phyloP scores from a whole-genome alignment of 2,113 vertebrate genomes.

The Bambusicola thoracicus region DNA sequence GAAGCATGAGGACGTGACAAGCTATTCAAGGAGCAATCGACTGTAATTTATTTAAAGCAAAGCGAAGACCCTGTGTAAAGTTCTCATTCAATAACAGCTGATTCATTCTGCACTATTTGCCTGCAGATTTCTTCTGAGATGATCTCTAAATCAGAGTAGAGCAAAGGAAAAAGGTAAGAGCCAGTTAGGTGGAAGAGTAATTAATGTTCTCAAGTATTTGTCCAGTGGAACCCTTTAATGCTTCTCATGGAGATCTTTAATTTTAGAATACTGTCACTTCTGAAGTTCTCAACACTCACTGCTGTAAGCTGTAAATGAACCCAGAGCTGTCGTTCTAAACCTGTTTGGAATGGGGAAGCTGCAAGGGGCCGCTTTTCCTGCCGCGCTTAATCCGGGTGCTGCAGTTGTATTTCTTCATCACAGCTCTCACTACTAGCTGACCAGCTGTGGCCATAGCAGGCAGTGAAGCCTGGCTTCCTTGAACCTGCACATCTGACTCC shows the following conservation, averaged over 20 bases:
- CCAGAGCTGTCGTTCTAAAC: constrained; percentile 37
- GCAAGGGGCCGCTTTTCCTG: constrained; percentile 21
- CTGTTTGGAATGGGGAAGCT: constrained; percentile 43
- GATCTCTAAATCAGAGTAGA: constrained; percentile 2
- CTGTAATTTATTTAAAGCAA: constrained; percentile 33
- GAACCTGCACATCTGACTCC: not conserved
- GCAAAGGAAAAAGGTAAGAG: not conserved
- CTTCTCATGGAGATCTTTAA: not conserved
- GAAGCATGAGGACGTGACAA: not conserved
- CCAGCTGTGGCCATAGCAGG: constrained; percentile 19
- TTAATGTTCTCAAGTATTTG: not conserved
- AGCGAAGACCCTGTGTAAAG: constrained; percentile 18
- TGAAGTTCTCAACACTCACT: not conserved
- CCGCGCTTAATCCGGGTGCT: not conserved
- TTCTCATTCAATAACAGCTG: constrained; percentile 26
- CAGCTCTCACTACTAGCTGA: constrained; percentile 16
- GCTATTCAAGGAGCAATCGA: not conserved
- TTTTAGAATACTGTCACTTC: constrained; percentile 30
- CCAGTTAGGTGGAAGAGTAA: not conserved
- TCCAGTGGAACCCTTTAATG: not conserved
- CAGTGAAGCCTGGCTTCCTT: not conserved
- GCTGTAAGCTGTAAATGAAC: constrained; percentile 6
- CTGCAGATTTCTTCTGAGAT: constrained; percentile 18
- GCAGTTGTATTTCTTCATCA: not conserved
- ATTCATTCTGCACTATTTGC: constrained; percentile 55